phyloP scores from a whole-genome alignment of 2,797 vertebrate species.

The Sitta carolinensis region DNA sequence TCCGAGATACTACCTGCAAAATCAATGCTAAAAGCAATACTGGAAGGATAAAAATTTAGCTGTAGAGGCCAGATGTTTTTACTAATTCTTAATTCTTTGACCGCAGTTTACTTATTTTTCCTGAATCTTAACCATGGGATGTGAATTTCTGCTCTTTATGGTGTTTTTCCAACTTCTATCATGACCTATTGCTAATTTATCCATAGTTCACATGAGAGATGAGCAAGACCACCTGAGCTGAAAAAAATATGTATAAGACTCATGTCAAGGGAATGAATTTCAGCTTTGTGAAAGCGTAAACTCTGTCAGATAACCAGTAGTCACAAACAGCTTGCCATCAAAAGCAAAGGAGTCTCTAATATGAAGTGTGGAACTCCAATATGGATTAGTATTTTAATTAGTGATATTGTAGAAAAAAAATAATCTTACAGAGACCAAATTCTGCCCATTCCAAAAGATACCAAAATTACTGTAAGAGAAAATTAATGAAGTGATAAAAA shows the following conservation, averaged over 20 bases:
- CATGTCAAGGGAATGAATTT: background rate
- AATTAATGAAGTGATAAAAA: background rate
- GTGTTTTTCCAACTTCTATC: background rate
- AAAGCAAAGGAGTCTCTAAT: background rate
- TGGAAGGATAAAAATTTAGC: background rate
- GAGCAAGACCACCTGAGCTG: constrained; percentile 6
- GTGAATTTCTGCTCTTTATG: constrained; percentile 7
- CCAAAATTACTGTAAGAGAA: background rate
- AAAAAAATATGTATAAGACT: constrained; percentile 21
- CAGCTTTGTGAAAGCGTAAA: background rate
- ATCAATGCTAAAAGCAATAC: background rate
- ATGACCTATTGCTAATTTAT: background rate
- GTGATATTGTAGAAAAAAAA: background rate
- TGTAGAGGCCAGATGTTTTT: background rate
- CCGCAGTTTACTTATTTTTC: background rate
- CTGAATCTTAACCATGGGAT: constrained; percentile 4
- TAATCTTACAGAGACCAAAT: background rate
- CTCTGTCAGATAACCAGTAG: background rate
- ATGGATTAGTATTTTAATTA: background rate
- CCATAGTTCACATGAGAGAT: background rate
- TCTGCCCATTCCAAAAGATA: background rate
- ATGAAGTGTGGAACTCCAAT: background rate
- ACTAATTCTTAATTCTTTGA: background rate
- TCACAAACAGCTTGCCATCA: background rate
- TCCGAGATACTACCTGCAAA: background rate